A percentile compares a stretch with the other conserved stretches of the same genome.
These are phyloP conservation scores for Euwallacea similis DNA, from an alignment of 1,140 invertebrate species.

Conservation along the genomic window DNA sequence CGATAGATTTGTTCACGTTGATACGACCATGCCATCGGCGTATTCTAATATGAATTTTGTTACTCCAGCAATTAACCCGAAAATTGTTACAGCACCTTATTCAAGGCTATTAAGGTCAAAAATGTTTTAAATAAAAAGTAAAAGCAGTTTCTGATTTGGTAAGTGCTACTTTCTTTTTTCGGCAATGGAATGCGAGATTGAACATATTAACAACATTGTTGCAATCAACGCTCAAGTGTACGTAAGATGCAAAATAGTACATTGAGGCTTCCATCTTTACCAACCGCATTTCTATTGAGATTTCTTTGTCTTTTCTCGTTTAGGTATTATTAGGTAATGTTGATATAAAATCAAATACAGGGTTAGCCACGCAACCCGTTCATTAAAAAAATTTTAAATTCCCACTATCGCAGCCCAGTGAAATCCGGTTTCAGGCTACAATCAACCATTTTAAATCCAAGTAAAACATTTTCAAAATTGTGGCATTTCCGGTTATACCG, in stretches of 20 bases:
- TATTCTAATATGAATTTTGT: no score
- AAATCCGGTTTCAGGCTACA: no score
- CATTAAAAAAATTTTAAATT: no score
- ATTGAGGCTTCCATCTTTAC: slow-evolving; percentile 8
- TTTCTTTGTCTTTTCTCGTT: neutral
- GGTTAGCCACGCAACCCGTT: no score
- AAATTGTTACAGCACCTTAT: neutral
- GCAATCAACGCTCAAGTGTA: neutral
- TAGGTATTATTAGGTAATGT: no score
- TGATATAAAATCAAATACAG: no score
- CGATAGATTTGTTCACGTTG: neutral
- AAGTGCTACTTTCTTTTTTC: slow-evolving; percentile 20
- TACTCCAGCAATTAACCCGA: no score
- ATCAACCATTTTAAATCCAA: no score
- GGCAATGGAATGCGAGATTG: slow-evolving; percentile 24
- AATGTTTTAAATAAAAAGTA: slow-evolving; percentile 24
- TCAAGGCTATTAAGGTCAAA: slow-evolving; percentile 23
- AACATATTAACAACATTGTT: slow-evolving; percentile 7
- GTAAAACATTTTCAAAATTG: no score
- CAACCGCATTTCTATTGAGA: slow-evolving; percentile 4
- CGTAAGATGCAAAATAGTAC: neutral
- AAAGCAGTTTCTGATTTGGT: slow-evolving; percentile 28
- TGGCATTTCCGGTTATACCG: no score
- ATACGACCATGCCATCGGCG: neutral
- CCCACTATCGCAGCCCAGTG: no score